Evolutionary conservation across 2,888 invertebrate genomes (phyloP).

Genomic region (Conops quadrifasciatus): DNA sequence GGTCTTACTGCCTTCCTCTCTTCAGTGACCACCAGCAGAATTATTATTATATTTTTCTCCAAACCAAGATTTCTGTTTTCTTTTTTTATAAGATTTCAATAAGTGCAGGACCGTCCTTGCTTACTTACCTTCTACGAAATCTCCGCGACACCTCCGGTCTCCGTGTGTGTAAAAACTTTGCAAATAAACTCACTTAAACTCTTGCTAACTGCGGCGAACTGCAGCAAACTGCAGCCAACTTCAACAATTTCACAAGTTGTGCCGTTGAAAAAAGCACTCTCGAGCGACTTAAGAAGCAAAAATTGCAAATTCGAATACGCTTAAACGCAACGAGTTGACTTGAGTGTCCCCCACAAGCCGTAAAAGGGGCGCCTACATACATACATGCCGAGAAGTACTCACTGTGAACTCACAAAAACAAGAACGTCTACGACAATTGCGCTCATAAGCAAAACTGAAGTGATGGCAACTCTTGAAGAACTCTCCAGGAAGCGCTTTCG

Average conservation of each 20-base stretch:
- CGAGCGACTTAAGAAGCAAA: conserved; percentile 9
- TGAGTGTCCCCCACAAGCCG: conserved; percentile 8
- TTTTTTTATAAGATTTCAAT: too few relatives aligned
- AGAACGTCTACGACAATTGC: conserved; percentile 17
- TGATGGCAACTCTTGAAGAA: conserved; percentile 19
- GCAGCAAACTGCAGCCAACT: conserved; percentile 23
- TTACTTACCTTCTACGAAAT: too few relatives aligned
- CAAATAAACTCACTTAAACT: conserved; percentile 3
- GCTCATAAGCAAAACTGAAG: conserved; percentile 21
- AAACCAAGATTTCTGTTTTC: too few relatives aligned
- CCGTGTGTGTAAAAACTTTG: too few relatives aligned
- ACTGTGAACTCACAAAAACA: too few relatives aligned
- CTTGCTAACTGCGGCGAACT: conserved; percentile 25
- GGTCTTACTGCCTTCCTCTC: too few relatives aligned
- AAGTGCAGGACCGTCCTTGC: too few relatives aligned
- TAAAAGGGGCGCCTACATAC: not conserved
- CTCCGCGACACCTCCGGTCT: too few relatives aligned
- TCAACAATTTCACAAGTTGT: conserved; percentile 33
- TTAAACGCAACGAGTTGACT: not conserved
- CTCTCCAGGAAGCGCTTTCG: conserved; percentile 2
- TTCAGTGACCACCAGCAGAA: too few relatives aligned
- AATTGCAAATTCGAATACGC: conserved; percentile 23
- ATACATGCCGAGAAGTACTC: too few relatives aligned
- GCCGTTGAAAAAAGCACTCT: conserved; percentile 16
- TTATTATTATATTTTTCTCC: too few relatives aligned